Evolutionary conservation across 2,888 invertebrate species (phyloP), one percentile per base, ranked within the genome.

Genomic region (Ectropis crepuscularia): DNA sequence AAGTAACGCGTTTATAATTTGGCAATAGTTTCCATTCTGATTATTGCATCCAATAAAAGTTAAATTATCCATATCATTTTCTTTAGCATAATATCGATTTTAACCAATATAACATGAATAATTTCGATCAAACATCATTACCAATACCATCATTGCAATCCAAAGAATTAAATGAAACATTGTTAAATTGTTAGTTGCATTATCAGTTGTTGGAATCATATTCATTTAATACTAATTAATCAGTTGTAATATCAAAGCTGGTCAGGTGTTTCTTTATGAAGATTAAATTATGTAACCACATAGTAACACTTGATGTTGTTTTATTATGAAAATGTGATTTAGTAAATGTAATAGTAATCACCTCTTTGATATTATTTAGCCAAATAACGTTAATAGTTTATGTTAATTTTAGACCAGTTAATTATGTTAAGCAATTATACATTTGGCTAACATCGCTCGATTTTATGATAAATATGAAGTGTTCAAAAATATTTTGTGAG

Each of bases 361-460:
- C 71, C 80, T 80, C 81, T 79, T 82, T 84, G 82, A 84, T 83
- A 80, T 86, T 82, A 82, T 85, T 80, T 70, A 72, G 79, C 79
- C 83, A 82, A 82, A 80, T 80, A 81, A 78, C 70, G 45, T 57
- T 48, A 57, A 37, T 46, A 39, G 16, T 42, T 16, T 9, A 51
- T 41, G 41, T 51, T 16, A 41, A 42, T 51, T 10, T 10, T 46
- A 12, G 1, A 6, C 12, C 12, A 0, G 9, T 50, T 50, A 39
- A 12, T 50, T 12, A 50, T 12, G 11, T 50, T 9, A 75, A 79
- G 74, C 69, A 78, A 74, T 75, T 73, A 76, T 67, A 77, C 79
- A 77, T 80, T 80, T 79, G 83, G 79, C 81, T 74, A 58, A 65
- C 64, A 74, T 78, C 79, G 76, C 79, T 83, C 87, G 82, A 86